Percentiles rank a stretch among this genome's conserved stretches.
Evolutionary conservation across 2,797 vertebrate genomes (phyloP).

Genomic region (Urocyon cinereoargenteus): DNA sequence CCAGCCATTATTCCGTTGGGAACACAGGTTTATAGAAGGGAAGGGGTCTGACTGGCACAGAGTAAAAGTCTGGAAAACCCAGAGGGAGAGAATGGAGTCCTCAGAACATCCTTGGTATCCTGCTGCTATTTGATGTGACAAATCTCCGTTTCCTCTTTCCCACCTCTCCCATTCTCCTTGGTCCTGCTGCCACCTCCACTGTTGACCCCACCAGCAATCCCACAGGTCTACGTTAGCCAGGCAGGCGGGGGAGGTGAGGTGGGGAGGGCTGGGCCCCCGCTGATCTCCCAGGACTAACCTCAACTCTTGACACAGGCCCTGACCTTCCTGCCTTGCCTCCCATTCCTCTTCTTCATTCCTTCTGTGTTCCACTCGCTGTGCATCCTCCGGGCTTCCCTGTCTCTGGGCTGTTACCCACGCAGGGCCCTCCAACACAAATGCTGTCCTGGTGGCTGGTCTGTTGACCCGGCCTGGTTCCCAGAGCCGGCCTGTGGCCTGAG

Average conservation of each 20-base stretch:
- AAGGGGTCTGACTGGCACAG: background rate
- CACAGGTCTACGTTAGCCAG: too few species aligned
- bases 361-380: background rate
- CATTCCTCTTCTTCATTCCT: accelerated
- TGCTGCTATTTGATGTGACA: background rate
- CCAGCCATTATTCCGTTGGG: background rate
- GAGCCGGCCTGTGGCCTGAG: background rate
- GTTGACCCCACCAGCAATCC: background rate
- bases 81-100: background rate
- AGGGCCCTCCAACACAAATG: background rate
- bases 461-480: background rate
- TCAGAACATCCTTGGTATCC: background rate
- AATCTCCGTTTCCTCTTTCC: background rate
- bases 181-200: background rate
- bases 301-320: background rate
- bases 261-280: background rate
- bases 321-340: background rate
- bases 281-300: background rate
- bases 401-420: background rate
- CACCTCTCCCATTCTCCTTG: background rate
- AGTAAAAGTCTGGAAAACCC: background rate
- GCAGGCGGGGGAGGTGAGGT: background rate
- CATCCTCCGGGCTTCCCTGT: background rate
- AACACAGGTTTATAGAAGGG: background rate
- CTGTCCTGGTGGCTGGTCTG: background rate